Evolutionary conservation across 2,113 vertebrate species (phyloP), one percentile per base, ranked within the genome.

Genomic region (Phyllostomus hastatus): DNA sequence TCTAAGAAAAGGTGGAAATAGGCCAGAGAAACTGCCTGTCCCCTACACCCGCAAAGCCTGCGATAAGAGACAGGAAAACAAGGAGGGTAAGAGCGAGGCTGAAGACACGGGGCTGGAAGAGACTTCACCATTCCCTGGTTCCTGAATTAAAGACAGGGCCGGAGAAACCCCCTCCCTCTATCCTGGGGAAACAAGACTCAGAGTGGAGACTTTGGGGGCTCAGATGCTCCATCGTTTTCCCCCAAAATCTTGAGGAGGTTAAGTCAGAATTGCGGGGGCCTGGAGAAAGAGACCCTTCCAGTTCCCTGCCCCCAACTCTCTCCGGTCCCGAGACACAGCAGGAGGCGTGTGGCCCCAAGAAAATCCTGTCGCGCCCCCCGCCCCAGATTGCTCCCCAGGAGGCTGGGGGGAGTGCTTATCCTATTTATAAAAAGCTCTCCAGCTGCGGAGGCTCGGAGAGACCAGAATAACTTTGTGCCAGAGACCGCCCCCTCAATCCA

Each of bases 391-490:
- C 64, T 61, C 24, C 50, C 64, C n/a, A 28, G 76, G 75, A 80
- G 57, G 48, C 24, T 48, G 46, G 46, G 17, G 61, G 26, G 54
- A 50, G 38, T 7, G 14, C 83, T 70, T 12, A 59, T 41, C 35
- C 66, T 73, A 52, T 94, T 96, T 88, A 75, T 78, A 88, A 87
- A 97, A 81, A 48, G 85, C 76, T 86, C 57, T 6, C 91, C 88
- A 88, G 96, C 95, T 97, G 95, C 96, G 4, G 66, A 96, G 95
- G 88, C 76, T 92, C 85, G 1, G 0, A 15, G 57, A 52, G 72
- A 96, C 96, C 76, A 81, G 93, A 97, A 97, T 97, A 97, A 94
- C 89, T 91, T n/a, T 11, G n/a, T 64, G 86, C 75, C 61, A 4
- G 2, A 52, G 81, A 26, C 85, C 8, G 46, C 54, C 54, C 59